Conservation (phyloP, 1,140 invertebrate genomes). For the Helicoverpa zea region DNA sequence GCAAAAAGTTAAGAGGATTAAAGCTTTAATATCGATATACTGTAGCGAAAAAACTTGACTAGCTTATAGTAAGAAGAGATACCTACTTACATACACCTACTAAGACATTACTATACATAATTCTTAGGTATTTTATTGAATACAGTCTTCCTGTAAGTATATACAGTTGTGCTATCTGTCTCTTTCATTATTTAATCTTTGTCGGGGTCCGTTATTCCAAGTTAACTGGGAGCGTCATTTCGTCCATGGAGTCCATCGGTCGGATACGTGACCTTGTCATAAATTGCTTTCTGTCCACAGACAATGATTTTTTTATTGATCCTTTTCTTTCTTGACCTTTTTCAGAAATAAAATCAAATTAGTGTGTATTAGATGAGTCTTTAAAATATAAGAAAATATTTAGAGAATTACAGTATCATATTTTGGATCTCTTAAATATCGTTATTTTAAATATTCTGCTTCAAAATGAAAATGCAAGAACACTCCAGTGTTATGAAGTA, state of each 20-base stretch:
- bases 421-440: no score
- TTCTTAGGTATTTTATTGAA: not conserved
- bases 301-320: slow-evolving; percentile 40
- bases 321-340: not conserved
- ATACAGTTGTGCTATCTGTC: not conserved
- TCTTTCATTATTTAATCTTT: slow-evolving; percentile 51
- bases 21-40: no score
- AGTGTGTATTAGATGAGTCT: no score
- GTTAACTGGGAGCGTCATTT: slow-evolving; percentile 63
- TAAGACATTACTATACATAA: no score
- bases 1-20: no score
- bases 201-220: slow-evolving; percentile 54
- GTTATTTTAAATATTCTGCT: not conserved
- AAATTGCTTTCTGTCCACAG: slow-evolving; percentile 4
- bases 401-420: no score
- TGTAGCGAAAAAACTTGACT: no score
- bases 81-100: no score
- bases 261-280: slow-evolving; percentile 69
- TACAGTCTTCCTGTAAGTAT: not conserved
- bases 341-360: no score
- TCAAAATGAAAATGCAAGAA: slow-evolving; percentile 21
- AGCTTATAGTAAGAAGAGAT: no score
- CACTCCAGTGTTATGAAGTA: not conserved
- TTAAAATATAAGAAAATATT: no score
- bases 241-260: slow-evolving; percentile 67